Evolutionary conservation across 2,888 invertebrate genomes (phyloP).

Genomic region (Plemyria rubiginata): DNA sequence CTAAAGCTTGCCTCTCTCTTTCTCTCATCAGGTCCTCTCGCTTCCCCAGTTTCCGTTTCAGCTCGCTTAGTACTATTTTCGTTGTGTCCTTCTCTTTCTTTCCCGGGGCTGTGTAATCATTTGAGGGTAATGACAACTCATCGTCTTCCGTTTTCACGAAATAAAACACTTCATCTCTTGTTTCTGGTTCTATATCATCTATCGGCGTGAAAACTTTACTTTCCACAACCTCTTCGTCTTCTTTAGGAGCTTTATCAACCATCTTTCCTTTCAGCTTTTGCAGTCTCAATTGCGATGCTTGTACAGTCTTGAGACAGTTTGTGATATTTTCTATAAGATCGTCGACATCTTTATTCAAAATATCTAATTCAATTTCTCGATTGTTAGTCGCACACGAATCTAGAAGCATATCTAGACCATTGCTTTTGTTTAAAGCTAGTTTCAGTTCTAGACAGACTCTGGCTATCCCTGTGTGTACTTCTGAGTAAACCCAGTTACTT

Average conservation of each 20-base stretch:
- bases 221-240: slow-evolving; percentile 51
- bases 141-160: slow-evolving; percentile 75
- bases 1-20: slow-evolving; percentile 75
- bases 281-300: slow-evolving; percentile 69
- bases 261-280: slow-evolving; percentile 69
- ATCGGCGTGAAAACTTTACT: slow-evolving; percentile 59
- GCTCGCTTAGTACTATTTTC: slow-evolving; percentile 70
- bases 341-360: slow-evolving; percentile 72
- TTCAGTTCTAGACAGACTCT: slow-evolving; percentile 70
- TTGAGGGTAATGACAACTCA: slow-evolving; percentile 38
- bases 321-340: slow-evolving; percentile 68
- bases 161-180: slow-evolving; percentile 79
- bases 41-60: slow-evolving; percentile 74
- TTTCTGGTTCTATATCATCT: slow-evolving; percentile 66
- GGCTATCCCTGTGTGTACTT: slow-evolving; percentile 72
- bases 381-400: slow-evolving; percentile 74
- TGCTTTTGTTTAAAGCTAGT: slow-evolving; percentile 68
- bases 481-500: slow-evolving; percentile 74
- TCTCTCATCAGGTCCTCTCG: slow-evolving; percentile 79
- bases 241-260: slow-evolving; percentile 41
- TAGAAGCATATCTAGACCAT: slow-evolving; percentile 70
- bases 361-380: slow-evolving; percentile 64
- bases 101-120: slow-evolving; percentile 70
- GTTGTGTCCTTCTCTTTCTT: slow-evolving; percentile 69
- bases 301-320: slow-evolving; percentile 64